phyloP scores from a whole-genome alignment of 2,113 vertebrate genomes.

The Tyto alba region DNA sequence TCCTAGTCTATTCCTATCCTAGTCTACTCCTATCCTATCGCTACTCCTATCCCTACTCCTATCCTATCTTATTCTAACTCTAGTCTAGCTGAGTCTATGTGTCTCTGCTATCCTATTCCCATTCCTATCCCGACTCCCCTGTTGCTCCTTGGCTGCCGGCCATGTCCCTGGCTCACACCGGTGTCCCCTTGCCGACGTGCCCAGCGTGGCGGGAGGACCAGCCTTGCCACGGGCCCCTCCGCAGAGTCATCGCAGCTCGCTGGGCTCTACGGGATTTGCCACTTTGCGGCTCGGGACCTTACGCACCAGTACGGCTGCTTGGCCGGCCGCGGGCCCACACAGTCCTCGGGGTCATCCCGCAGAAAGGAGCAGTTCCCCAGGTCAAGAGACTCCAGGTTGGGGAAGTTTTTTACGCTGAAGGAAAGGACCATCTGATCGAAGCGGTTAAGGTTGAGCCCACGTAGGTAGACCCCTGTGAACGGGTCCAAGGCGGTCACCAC shows the following conservation, averaged over 20 bases:
- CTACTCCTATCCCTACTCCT: not conserved
- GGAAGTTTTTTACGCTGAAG: slow-evolving; percentile 45
- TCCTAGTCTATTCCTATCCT: too few species aligned
- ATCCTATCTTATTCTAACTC: too few species aligned
- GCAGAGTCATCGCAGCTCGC: too few species aligned
- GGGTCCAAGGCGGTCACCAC: not conserved
- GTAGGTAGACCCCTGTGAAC: not conserved
- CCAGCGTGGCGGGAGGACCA: accelerated
- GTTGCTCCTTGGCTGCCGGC: accelerated
- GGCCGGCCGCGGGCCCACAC: accelerated
- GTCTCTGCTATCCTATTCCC: not conserved
- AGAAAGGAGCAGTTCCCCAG: not conserved
- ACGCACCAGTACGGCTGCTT: not conserved
- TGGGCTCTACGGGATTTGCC: not conserved
- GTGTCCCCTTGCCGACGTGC: not conserved
- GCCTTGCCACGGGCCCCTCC: not conserved
- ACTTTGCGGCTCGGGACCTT: accelerated
- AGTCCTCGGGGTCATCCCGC: not conserved
- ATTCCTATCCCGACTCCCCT: not conserved
- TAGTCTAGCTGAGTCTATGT: too few species aligned
- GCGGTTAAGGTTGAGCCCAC: not conserved
- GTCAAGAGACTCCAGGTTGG: not conserved
- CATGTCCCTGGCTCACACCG: not conserved
- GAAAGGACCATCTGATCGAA: slow-evolving; percentile 32
- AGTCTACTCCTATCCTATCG: not conserved